phyloP scores from a whole-genome alignment of 2,888 invertebrate species.

The Chamaedrilus cognettii region DNA sequence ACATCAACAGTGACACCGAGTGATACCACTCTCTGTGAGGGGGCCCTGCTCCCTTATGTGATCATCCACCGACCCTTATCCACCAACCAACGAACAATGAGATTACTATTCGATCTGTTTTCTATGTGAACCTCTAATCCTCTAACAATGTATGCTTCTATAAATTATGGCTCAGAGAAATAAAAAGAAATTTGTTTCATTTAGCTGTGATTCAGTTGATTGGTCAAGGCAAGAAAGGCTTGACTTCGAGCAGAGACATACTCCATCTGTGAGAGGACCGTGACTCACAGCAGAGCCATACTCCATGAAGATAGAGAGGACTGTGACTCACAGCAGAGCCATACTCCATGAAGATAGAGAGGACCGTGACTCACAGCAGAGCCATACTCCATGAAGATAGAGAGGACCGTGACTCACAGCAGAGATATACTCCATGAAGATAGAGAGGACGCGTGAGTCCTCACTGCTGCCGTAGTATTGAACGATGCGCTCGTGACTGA shows the following conservation, averaged over 20 bases:
- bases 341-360: conserved; percentile 63
- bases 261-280: no score
- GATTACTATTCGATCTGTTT: no score
- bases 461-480: conserved; percentile 60
- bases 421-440: conserved; percentile 63
- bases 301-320: conserved; percentile 62
- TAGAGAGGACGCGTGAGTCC: conserved; percentile 53
- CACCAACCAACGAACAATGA: no score
- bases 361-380: conserved; percentile 59
- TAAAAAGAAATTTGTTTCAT: no score
- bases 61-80: conserved; percentile 62
- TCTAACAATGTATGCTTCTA: no score
- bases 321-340: conserved; percentile 61
- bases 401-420: conserved; percentile 59
- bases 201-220: no score
- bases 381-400: conserved; percentile 63
- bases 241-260: no score
- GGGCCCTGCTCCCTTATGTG: conserved; percentile 58
- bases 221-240: no score
- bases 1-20: no score
- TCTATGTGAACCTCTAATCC: no score
- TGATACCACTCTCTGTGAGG: conserved; percentile 57
- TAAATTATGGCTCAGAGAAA: no score
- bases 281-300: conserved; percentile 61
- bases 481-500: conserved; percentile 60